Conservation (phyloP, 2,797 vertebrate genomes). For the Acrossocheilus wenchowensis region DNA sequence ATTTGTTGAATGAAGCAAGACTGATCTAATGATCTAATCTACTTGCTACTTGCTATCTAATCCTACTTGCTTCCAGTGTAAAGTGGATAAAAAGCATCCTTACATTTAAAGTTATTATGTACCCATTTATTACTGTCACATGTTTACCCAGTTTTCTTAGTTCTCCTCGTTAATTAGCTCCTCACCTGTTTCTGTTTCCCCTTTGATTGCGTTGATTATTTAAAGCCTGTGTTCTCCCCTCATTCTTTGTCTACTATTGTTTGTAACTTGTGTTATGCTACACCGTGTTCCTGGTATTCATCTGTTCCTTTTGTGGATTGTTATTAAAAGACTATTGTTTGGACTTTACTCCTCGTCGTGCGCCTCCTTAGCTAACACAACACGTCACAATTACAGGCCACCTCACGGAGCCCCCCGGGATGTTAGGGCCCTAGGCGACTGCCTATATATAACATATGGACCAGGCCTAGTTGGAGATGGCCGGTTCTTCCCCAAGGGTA, state of each 20-base stretch:
- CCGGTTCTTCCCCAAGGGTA: not conserved
- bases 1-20: conserved; percentile 23
- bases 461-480: not conserved
- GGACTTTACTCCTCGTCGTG: no score
- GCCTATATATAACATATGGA: not conserved
- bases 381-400: not conserved
- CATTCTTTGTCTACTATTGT: no score
- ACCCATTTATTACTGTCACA: not conserved
- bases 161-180: no score
- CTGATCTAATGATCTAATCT: not conserved
- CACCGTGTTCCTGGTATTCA: no score
- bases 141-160: no score
- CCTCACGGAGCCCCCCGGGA: not conserved
- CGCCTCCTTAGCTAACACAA: no score
- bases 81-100: not conserved
- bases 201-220: no score
- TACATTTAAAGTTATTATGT: conserved; percentile 10
- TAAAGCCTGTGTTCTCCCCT: no score
- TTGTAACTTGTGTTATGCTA: no score
- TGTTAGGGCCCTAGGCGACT: not conserved
- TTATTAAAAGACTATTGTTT: no score
- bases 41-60: not conserved
- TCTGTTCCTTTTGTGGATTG: no score
- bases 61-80: not conserved
- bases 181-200: no score